These are phyloP conservation scores for Alexandromys fortis DNA, from an alignment of 2,113 vertebrate genomes.

Conservation along the genomic window DNA sequence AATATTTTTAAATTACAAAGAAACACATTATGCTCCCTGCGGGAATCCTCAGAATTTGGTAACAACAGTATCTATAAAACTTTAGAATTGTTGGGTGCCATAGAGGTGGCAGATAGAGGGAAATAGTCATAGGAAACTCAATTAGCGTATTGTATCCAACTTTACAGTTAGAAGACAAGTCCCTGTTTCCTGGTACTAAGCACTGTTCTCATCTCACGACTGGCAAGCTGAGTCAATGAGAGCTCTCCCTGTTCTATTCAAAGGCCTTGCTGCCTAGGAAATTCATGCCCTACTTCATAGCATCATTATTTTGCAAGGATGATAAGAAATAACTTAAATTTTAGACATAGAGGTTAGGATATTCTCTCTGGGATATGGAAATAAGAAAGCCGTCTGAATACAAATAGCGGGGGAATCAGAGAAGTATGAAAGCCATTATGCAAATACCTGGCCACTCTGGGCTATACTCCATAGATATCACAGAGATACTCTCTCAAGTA, in stretches of 20 bases:
- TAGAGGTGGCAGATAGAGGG: not conserved
- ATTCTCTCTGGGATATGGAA: constrained; percentile 43
- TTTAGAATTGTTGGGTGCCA: not conserved
- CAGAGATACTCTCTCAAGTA: not conserved
- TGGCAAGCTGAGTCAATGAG: not conserved
- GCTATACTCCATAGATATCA: not conserved
- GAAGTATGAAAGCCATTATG: not conserved
- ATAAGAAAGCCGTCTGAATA: constrained; percentile 8
- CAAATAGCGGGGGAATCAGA: constrained; percentile 4
- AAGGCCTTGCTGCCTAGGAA: constrained; percentile 37
- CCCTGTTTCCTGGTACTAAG: not conserved
- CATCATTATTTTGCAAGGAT: constrained; percentile 48
- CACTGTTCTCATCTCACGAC: not conserved
- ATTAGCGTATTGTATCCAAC: not conserved
- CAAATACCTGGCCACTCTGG: not conserved
- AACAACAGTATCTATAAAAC: not conserved
- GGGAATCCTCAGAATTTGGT: not conserved
- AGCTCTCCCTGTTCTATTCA: constrained; percentile 21
- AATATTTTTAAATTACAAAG: constrained; percentile 48
- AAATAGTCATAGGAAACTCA: constrained; percentile 4
- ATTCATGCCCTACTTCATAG: constrained; percentile 16
- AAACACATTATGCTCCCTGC: constrained; percentile 10
- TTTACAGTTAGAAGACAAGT: not conserved
- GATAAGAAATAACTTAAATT: constrained; percentile 41
- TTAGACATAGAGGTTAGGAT: not conserved